phyloP scores from a whole-genome alignment of 2,888 invertebrate genomes.

The Bedellia somnulentella region DNA sequence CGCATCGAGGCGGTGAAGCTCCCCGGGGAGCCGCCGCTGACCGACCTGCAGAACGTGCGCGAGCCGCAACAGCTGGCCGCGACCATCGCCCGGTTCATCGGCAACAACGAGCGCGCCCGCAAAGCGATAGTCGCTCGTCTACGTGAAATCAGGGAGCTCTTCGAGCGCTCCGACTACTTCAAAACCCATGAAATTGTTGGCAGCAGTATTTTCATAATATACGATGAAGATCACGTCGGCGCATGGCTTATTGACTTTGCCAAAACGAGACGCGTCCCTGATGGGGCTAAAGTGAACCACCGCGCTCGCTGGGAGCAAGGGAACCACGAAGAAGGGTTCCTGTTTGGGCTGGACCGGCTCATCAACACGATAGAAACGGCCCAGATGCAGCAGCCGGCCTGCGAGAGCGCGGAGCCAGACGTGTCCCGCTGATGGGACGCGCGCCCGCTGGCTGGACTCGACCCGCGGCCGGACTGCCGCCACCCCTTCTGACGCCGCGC shows the following conservation, averaged over 20 bases:
- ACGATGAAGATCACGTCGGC: constrained; percentile 84
- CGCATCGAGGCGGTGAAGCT: constrained; percentile 94
- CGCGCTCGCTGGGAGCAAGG: constrained; percentile 84
- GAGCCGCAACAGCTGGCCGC: constrained; percentile 72
- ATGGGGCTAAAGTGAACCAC: constrained; percentile 73
- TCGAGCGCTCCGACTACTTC: constrained; percentile 85
- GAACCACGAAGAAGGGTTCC: constrained; percentile 96
- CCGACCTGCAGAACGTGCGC: constrained; percentile 86
- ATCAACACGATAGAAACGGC: constrained; percentile 66
- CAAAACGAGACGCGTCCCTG: constrained; percentile 79
- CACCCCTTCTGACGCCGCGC: constrained; percentile 20
- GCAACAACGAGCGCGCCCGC: constrained; percentile 65
- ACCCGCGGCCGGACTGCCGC: constrained; percentile 30
- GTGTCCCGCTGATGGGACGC: constrained; percentile 44
- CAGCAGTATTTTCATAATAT: constrained; percentile 91
- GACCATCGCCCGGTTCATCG: constrained; percentile 76
- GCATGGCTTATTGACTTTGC: constrained; percentile 98
- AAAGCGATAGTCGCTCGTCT: constrained; percentile 73
- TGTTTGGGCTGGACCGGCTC: constrained; percentile 89
- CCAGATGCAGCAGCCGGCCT: constrained; percentile 19
- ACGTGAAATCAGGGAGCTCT: constrained; percentile 72
- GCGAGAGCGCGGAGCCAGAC: constrained; percentile 44
- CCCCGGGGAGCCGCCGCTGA: constrained; percentile 78
- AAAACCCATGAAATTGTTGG: constrained; percentile 89
- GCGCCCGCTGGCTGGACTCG: constrained; percentile 40